Conservation (phyloP, 2,797 vertebrate genomes). For the Lerista edwardsae region DNA sequence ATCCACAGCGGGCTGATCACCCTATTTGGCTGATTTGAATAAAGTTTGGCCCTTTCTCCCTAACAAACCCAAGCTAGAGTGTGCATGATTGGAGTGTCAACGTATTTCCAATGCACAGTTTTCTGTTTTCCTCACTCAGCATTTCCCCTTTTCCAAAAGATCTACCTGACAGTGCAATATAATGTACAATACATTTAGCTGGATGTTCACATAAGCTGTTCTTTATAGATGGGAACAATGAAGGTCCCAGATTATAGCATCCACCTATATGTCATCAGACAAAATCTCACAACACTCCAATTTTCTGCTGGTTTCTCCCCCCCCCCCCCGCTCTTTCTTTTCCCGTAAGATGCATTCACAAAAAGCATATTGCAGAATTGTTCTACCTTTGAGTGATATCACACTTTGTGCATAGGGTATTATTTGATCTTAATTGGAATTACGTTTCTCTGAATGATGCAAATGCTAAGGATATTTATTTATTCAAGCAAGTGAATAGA, state of each 20-base stretch:
- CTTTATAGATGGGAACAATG: too few species aligned
- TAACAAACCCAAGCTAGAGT: neutral
- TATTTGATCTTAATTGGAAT: too few species aligned
- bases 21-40: too few species aligned
- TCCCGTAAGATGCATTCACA: too few species aligned
- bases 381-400: too few species aligned
- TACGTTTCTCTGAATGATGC: neutral
- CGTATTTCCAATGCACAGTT: neutral
- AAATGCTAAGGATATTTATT: neutral
- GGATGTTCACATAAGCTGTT: neutral
- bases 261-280: neutral
- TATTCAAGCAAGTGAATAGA: too few species aligned
- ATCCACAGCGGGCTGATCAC: too few species aligned
- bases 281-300: neutral
- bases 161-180: neutral
- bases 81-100: neutral
- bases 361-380: too few species aligned
- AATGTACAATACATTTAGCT: neutral
- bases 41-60: too few species aligned
- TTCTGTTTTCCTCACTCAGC: neutral
- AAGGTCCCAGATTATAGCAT: neutral
- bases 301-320: neutral
- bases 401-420: too few species aligned
- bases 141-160: neutral
- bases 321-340: too few species aligned